These are phyloP conservation scores for Gnathochromis pfefferi DNA, from an alignment of 2,113 vertebrate species.

Conservation along the genomic window DNA sequence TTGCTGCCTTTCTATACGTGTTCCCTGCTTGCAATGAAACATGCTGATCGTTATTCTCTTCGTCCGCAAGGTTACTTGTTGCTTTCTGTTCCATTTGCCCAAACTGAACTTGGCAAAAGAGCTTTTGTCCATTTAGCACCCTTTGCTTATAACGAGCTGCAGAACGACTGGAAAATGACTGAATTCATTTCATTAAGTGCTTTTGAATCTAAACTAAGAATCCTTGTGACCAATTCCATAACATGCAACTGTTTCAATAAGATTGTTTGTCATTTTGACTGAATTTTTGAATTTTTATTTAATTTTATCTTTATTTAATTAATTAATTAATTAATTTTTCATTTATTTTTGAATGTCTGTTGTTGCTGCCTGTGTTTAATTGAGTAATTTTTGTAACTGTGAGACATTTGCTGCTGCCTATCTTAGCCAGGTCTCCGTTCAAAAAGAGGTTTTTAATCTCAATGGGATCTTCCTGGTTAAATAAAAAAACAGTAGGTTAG, in stretches of 20 bases:
- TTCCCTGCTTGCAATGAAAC: background rate
- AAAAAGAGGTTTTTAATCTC: background rate
- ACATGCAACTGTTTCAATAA: background rate
- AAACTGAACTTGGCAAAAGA: background rate
- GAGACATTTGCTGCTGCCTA: background rate
- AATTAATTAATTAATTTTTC: fast-evolving
- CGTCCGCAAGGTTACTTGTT: background rate
- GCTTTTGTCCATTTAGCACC: background rate
- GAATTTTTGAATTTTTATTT: background rate
- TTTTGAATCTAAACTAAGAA: background rate
- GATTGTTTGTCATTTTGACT: background rate
- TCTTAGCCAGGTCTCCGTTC: background rate
- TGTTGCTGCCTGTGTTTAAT: background rate
- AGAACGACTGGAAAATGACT: background rate
- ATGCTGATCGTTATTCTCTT: background rate
- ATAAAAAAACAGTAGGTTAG: background rate
- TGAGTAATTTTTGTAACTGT: background rate
- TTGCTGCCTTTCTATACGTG: background rate
- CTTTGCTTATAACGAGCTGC: background rate
- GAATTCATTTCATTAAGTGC: background rate
- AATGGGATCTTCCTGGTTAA: background rate
- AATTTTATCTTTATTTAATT: background rate
- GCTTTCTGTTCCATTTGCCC: background rate
- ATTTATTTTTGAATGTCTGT: background rate
- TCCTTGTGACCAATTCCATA: background rate